These are phyloP conservation scores for Xiphorhynchus elegans DNA, from an alignment of 2,113 vertebrate genomes.

Conservation along the genomic window DNA sequence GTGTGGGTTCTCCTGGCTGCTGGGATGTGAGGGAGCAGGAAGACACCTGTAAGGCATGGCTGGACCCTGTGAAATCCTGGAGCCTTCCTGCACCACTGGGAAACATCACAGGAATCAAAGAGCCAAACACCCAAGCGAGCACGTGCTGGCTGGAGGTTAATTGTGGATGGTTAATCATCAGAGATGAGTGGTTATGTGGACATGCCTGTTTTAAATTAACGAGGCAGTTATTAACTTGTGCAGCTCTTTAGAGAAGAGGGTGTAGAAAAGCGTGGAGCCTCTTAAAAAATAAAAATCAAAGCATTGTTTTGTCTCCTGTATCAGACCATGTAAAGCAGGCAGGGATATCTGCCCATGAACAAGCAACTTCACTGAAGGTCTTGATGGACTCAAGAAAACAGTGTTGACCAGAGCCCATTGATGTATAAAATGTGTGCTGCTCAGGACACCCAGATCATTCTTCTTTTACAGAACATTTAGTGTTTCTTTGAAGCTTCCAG, in stretches of 20 bases:
- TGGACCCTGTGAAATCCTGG: not conserved
- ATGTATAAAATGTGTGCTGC: not conserved
- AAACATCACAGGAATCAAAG: not conserved
- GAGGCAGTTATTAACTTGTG: slow-evolving; percentile 37
- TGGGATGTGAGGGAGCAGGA: not conserved
- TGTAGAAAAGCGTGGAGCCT: not conserved
- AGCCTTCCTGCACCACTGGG: not conserved
- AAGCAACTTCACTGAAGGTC: not conserved
- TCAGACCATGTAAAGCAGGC: not conserved
- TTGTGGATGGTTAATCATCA: slow-evolving; percentile 13
- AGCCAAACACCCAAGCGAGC: not conserved
- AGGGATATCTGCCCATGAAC: not conserved
- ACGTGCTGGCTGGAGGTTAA: slow-evolving; percentile 28
- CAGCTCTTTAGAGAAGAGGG: slow-evolving; percentile 25
- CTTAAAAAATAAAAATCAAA: not conserved
- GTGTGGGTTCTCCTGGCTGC: not conserved
- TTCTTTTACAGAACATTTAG: not conserved
- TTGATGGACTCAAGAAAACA: not conserved
- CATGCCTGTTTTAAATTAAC: slow-evolving; percentile 47
- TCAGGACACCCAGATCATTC: not conserved
- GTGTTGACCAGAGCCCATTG: not conserved
- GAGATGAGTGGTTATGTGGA: slow-evolving; percentile 55
- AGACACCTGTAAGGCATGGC: not conserved
- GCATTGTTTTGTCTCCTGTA: not conserved
- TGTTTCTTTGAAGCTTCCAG: not conserved